A percentile compares a stretch with the other conserved stretches of the same genome.
These are phyloP conservation scores for Scelioninae gen. 1 DNA, from an alignment of 2,888 invertebrate species.

Conservation along the genomic window DNA sequence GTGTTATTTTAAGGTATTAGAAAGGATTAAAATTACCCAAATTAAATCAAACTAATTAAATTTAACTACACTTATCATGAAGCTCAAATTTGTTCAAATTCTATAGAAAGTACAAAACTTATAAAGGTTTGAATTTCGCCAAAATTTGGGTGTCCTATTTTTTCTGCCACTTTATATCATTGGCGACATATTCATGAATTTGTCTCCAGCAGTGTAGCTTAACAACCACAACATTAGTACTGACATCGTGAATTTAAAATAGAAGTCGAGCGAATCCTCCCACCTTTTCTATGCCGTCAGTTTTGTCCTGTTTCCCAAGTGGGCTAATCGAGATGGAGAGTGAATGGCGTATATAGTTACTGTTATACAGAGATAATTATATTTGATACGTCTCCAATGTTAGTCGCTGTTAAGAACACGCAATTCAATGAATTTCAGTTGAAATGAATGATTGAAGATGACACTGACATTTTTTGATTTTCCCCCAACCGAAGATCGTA, in stretches of 20 bases:
- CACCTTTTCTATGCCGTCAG: slow-evolving; percentile 74
- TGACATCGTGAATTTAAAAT: slow-evolving; percentile 65
- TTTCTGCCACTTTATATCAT: no score
- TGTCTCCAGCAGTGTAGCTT: slow-evolving; percentile 37
- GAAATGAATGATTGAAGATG: slow-evolving; percentile 42
- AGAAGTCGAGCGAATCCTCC: slow-evolving; percentile 77
- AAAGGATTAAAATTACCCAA: no score
- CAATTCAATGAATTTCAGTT: slow-evolving; percentile 46
- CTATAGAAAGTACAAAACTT: no score
- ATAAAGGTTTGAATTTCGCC: no score
- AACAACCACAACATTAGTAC: slow-evolving; percentile 36
- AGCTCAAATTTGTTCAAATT: no score
- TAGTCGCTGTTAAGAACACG: slow-evolving; percentile 40
- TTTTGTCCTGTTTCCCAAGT: slow-evolving; percentile 84
- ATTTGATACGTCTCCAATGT: slow-evolving; percentile 62
- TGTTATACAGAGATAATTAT: slow-evolving; percentile 69
- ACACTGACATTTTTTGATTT: slow-evolving; percentile 36
- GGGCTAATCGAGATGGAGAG: slow-evolving; percentile 84
- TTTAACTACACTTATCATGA: no score
- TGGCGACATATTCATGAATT: slow-evolving; percentile 33
- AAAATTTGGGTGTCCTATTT: no score
- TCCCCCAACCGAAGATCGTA: slow-evolving; percentile 10
- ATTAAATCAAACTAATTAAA: no score
- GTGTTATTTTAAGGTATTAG: no score
- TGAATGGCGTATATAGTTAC: slow-evolving; percentile 73